Base-by-base conservation (phyloP, 2,797 vertebrate species). In the Heterohyrax brucei region DNA sequence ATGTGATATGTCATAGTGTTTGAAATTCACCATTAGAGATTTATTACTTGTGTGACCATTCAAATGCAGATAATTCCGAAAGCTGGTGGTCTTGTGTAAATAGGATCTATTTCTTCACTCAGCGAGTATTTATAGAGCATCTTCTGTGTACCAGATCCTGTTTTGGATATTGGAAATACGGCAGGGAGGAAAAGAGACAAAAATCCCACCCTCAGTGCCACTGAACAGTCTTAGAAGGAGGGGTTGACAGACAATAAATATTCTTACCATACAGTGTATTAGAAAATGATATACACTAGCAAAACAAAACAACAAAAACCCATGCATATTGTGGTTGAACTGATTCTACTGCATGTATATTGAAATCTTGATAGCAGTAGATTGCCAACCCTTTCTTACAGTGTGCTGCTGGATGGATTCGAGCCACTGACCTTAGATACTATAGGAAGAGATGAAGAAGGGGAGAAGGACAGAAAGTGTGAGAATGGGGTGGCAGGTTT, bases 121-220 rank as follows among this genome's bases (percentile, higher is more conserved):
- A 66, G 93, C 68, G 81, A 14, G 33, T 94, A 44, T 76, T 33
- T 39, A 4, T 1, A n/a, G 64, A 33, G 16, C 5, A 1, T 39
- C 72, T 48, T 59, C 70, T 33, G 59, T 56, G 76, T 79, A 59
- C 86, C 61, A 44, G 88, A 75, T 82, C 66, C 56, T 46, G 61
- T 87, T 88, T 79, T n/a, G 22, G 44, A 19, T 48, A 14, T 50
- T 22, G 59, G 86, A 76, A 70, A 33, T n/a, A 22, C 12, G 9
- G 61, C 75, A 64, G 68, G 14, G 73, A 61, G 21, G 46, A 33
- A 39, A 90, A 68, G 70, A 16, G 26, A 53, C 76, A 16, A 24
- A 75, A 30, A 28, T 70, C 53, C 19, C 56, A 14, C 85, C 33
- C 50, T 30, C 30, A 5, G 18, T 24, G 62, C 66, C 19, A 24